Evolutionary conservation across 2,797 vertebrate species (phyloP), one percentile per base, ranked within the genome.

Genomic region (Alcedo atthis): DNA sequence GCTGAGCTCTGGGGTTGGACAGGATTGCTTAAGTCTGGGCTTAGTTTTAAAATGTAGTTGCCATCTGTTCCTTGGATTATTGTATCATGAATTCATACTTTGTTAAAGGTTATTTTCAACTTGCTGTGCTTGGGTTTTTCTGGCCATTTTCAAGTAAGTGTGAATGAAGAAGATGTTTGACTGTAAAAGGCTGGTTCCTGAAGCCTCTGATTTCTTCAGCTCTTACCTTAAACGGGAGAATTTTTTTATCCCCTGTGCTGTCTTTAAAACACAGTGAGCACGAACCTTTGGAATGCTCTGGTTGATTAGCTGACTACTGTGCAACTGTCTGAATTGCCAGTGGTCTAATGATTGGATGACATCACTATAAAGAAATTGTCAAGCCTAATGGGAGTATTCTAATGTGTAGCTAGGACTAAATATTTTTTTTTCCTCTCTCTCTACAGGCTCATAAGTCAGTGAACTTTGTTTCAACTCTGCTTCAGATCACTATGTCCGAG

Each of bases 401-500:
- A 62, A 87, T 81, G 63, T 25, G 82, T 94, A 92, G n/a, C 48
- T 93, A 68, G 87, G 92, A 92, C 66, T 94, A 49, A 49, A 10
- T 49, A 77, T 7, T 14, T 15, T 14, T 58, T 11, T 66, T 73
- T 22, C 21, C 57, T 43, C 6, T 12, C 14, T 25, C 57, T 97
- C 97, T 94, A 51, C 97, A 99, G 99, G 98, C 98, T 96, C 99
- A 99, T 97, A 97, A 98, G 81, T 99, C 98, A 94, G 98, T 99
- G 96, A 99, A 98, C 98, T 99, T 99, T 97, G 98, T 99, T 97
- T 99, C 99, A 91, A 98, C 98, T 74, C 97, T 99, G 96, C 99
- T 99, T 96, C 99, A 98, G 92, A 98, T 99, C 96, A 99, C 99
- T 95, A 99, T 99, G 99, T 98, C 99, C 17, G 99, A 99, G 88